phyloP scores from a whole-genome alignment of 2,888 invertebrate species.

The Drosophila neotestacea region DNA sequence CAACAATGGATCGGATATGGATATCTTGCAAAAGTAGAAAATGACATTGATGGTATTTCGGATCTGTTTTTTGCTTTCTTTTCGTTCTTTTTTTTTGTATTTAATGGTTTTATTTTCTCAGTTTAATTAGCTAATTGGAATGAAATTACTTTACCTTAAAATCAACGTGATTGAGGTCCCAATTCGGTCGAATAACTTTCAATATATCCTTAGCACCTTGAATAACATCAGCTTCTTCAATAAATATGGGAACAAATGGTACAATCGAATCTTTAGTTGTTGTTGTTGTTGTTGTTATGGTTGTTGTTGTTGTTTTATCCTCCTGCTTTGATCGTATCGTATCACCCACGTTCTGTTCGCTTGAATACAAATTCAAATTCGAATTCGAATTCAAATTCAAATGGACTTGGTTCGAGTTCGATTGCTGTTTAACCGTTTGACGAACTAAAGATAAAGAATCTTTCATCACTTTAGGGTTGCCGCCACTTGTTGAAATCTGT shows the following conservation, averaged over 20 bases:
- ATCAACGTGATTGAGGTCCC: slow-evolving; percentile 88
- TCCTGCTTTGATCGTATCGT: slow-evolving; percentile 37
- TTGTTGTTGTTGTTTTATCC: slow-evolving; percentile 25
- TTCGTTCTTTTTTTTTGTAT: not conserved
- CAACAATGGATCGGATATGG: slow-evolving; percentile 36
- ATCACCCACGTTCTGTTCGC: slow-evolving; percentile 49
- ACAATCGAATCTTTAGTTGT: slow-evolving; percentile 60
- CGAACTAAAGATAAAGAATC: slow-evolving; percentile 79
- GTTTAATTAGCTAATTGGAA: not conserved
- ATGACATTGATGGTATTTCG: slow-evolving; percentile 27
- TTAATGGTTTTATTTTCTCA: not conserved
- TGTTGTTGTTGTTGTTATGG: slow-evolving; percentile 13
- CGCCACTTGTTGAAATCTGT: slow-evolving; percentile 79
- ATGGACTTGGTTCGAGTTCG: slow-evolving; percentile 38
- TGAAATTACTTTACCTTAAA: slow-evolving; percentile 88
- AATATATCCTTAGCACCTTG: slow-evolving; percentile 89
- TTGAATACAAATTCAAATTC: slow-evolving; percentile 30
- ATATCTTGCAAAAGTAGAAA: slow-evolving; percentile 38
- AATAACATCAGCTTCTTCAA: slow-evolving; percentile 89
- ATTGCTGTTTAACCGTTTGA: slow-evolving; percentile 69
- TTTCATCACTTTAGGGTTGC: slow-evolving; percentile 78
- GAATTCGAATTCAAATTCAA: slow-evolving; percentile 49
- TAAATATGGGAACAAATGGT: slow-evolving; percentile 87
- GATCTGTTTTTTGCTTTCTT: not conserved
- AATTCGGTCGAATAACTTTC: slow-evolving; percentile 89